Evolutionary conservation across 2,113 vertebrate genomes (phyloP).

Genomic region (Calyptomena viridis): DNA sequence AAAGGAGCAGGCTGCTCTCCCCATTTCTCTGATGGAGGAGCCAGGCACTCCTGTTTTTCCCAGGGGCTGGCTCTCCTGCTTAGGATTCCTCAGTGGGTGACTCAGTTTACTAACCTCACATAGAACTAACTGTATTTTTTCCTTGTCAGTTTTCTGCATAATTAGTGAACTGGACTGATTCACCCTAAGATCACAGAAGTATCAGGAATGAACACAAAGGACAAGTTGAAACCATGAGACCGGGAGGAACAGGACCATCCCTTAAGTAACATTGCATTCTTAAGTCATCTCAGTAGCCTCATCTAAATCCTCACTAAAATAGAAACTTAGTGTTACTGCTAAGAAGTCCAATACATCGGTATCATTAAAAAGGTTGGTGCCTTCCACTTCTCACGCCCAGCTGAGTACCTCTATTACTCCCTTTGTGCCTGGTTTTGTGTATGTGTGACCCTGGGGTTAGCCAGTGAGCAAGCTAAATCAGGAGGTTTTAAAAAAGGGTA

Average conservation of each 20-base stretch:
- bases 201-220: neutral
- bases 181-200: neutral
- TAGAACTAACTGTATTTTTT: neutral
- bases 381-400: neutral
- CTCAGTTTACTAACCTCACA: neutral
- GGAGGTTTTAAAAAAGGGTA: neutral
- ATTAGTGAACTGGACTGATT: neutral
- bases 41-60: neutral
- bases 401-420: neutral
- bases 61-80: neutral
- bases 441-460: fast-evolving
- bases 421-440: neutral
- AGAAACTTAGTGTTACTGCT: neutral
- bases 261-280: neutral
- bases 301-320: neutral
- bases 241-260: neutral
- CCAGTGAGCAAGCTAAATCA: neutral
- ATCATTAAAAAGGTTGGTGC: neutral
- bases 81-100: neutral
- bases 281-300: neutral
- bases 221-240: neutral
- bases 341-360: neutral
- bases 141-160: neutral
- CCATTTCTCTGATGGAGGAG: neutral
- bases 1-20: neutral